phyloP scores from a whole-genome alignment of 2,888 invertebrate genomes.

The Ophraella communa region DNA sequence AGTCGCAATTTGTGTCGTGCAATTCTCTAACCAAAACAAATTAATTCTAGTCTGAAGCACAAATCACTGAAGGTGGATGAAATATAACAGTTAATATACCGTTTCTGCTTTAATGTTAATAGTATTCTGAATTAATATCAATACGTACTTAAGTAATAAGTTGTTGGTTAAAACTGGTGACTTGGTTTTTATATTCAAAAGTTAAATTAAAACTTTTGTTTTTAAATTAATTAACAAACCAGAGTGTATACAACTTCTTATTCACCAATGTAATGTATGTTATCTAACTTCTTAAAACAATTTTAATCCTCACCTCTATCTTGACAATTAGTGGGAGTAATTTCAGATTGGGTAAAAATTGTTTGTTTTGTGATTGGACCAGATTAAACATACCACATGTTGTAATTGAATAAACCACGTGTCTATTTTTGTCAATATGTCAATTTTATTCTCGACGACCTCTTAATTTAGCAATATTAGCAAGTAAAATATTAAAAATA shows the following conservation, averaged over 20 bases:
- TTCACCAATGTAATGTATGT: not conserved
- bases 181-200: too few relatives aligned
- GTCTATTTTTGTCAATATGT: not conserved
- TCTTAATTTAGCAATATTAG: not conserved
- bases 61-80: not conserved
- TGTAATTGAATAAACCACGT: not conserved
- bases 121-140: not conserved
- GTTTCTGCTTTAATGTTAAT: not conserved
- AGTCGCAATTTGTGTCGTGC: conserved; percentile 4
- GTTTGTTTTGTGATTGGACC: too few relatives aligned
- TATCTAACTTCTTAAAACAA: not conserved
- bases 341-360: too few relatives aligned
- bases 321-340: too few relatives aligned
- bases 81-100: not conserved
- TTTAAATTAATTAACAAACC: not conserved
- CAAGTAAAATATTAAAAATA: not conserved
- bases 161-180: too few relatives aligned
- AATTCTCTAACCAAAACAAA: not conserved
- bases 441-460: not conserved
- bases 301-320: not conserved
- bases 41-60: too few relatives aligned
- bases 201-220: not conserved
- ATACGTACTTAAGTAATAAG: too few relatives aligned
- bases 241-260: not conserved
- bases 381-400: not conserved